Evolutionary conservation across 2,797 vertebrate genomes (phyloP), one percentile per base, ranked within the genome.

Genomic region (Sphenodon punctatus): DNA sequence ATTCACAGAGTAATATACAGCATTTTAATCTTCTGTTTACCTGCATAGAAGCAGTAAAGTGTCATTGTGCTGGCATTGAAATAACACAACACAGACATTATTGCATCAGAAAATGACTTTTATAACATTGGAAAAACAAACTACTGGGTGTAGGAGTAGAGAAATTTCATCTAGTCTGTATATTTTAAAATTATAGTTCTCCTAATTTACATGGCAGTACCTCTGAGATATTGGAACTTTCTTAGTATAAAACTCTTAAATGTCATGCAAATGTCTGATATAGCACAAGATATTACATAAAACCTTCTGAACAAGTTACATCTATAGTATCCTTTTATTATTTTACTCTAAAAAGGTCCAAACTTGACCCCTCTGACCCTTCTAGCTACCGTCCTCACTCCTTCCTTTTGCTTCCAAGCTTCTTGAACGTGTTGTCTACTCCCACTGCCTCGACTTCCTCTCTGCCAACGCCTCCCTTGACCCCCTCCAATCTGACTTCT

Each of bases 91-190:
- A 14, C 9, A 70, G 27, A 65, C 38, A 7, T 56, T 91, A 51
- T 43, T 86, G 51, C 38, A 84, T 93, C 82, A 87, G 71, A 78
- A 90, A 88, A 63, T 67, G 88, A 75, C 78, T 74, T 79, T 63
- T 85, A 87, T 39, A 65, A 73, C n/a, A 80, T 53, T 63, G 38
- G 23, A 89, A 80, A 25, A 75, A 71, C 80, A 83, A 19, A 17
- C n/a, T 80, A 46, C n/a, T 66, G 75, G 59, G 66, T 75, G 16
- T 71, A 55, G 80, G 69, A 68, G 78, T 42, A 64, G 39, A 46
- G 36, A 66, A 85, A 58, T 41, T 63, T 82, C 69, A 79, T 32
- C 43, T 42, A 68, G 67, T 68, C 34, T 78, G 59, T 68, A 43
- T 8, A 49, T 30, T 27, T 38, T 45, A 38, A 13, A 30, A 39